A percentile compares a stretch with the other conserved stretches of the same genome.
Evolutionary conservation across 2,888 invertebrate species (phyloP).

Genomic region (Epistrophe grossulariae): DNA sequence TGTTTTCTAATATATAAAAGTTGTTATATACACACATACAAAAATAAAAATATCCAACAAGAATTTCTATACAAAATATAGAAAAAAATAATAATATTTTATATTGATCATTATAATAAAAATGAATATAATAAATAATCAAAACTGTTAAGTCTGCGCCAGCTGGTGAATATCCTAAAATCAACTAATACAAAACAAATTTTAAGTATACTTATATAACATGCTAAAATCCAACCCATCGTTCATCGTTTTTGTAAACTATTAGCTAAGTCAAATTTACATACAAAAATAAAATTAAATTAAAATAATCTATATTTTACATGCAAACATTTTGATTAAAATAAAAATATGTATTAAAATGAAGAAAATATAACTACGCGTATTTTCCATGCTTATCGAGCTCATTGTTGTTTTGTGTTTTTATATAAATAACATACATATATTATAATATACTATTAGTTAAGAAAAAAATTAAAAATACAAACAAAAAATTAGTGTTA

Average conservation of each 20-base stretch:
- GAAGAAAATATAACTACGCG: not conserved
- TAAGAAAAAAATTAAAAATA: conserved; percentile 14
- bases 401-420: conserved; percentile 11
- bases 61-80: conserved; percentile 4
- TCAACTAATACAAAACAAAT: conserved; percentile 1
- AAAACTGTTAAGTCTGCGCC: conserved; percentile 40
- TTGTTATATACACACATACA: not conserved
- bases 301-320: conserved; percentile 12
- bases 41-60: not conserved
- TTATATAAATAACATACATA: not conserved
- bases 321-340: not conserved
- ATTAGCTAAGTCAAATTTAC: conserved; percentile 65
- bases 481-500: not conserved
- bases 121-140: conserved; percentile 16
- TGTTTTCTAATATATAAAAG: conserved; percentile 3
- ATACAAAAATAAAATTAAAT: conserved; percentile 10
- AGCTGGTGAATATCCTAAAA: conserved; percentile 27
- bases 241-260: conserved; percentile 46
- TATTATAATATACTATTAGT: not conserved
- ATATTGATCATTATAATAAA: not conserved
- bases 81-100: not conserved
- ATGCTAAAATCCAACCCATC: conserved; percentile 52
- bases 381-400: conserved; percentile 8
- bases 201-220: conserved; percentile 7
- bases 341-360: not conserved